These are phyloP conservation scores for Xestoiulus laeticollis DNA, from an alignment of 2,888 invertebrate genomes.

Conservation along the genomic window DNA sequence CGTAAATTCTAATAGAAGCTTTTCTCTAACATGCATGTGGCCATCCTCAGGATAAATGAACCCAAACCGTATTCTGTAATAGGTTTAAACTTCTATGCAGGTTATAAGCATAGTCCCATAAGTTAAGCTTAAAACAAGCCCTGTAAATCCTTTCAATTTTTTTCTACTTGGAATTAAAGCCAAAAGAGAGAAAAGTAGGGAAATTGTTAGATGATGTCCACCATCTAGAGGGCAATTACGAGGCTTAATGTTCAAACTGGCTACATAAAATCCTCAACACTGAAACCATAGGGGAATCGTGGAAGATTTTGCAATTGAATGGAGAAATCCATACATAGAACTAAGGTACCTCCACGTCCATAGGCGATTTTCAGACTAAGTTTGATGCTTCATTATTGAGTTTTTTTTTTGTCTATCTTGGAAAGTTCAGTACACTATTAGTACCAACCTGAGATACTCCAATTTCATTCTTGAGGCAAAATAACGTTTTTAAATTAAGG, in stretches of 20 bases:
- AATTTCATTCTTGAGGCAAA: too few relatives aligned
- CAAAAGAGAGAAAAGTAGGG: not conserved
- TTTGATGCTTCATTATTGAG: not conserved
- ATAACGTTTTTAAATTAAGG: too few relatives aligned
- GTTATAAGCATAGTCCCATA: too few relatives aligned
- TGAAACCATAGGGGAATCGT: not conserved
- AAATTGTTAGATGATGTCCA: not conserved
- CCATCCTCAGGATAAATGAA: not conserved
- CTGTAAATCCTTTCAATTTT: conserved; percentile 12
- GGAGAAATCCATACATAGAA: not conserved
- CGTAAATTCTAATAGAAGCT: too few relatives aligned
- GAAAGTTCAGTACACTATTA: not conserved
- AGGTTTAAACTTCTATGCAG: not conserved
- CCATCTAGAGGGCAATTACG: not conserved
- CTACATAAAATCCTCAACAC: not conserved
- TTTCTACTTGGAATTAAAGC: not conserved
- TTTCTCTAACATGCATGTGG: too few relatives aligned
- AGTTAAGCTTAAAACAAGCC: not conserved
- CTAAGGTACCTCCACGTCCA: too few relatives aligned
- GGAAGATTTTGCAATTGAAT: not conserved
- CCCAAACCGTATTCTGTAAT: not conserved
- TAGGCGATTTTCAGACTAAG: not conserved
- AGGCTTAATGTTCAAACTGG: not conserved
- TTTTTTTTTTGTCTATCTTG: not conserved
- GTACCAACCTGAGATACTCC: not conserved